These are phyloP conservation scores for Cynopterus sphinx DNA, from an alignment of 2,797 vertebrate genomes.

Conservation along the genomic window DNA sequence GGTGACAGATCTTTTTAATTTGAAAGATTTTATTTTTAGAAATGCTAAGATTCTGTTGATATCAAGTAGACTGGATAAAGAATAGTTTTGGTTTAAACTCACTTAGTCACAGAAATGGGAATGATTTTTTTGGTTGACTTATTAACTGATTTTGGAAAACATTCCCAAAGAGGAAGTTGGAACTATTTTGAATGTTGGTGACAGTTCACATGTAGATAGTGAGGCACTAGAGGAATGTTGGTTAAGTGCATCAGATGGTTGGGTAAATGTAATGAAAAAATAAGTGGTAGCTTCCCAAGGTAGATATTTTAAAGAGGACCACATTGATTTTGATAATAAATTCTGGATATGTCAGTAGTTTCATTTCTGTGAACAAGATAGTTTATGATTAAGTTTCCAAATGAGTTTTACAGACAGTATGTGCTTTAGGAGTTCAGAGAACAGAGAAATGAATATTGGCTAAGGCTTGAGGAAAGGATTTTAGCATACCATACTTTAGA, in stretches of 20 bases:
- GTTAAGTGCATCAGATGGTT: not conserved
- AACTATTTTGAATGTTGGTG: conserved; percentile 1
- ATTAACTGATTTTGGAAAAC: conserved; percentile 37
- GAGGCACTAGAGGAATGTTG: not conserved
- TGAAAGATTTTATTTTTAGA: conserved; percentile 46
- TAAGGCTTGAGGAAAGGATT: conserved; percentile 45
- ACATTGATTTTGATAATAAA: conserved; percentile 15
- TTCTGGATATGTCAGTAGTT: conserved; percentile 51
- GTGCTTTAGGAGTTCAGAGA: conserved; percentile 32
- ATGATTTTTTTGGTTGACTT: conserved; percentile 38
- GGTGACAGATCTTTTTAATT: conserved; percentile 26
- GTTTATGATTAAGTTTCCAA: conserved; percentile 49
- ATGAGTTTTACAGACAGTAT: conserved; percentile 45
- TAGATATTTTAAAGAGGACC: conserved; percentile 53
- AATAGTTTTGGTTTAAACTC: conserved; percentile 45
- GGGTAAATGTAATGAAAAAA: not conserved
- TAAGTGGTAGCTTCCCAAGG: not conserved
- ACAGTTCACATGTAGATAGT: not conserved
- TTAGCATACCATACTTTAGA: conserved; percentile 30
- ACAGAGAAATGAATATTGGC: conserved; percentile 44
- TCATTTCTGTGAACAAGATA: conserved; percentile 13
- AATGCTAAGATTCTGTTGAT: not conserved
- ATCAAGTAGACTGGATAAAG: conserved; percentile 40
- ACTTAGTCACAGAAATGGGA: conserved; percentile 11
- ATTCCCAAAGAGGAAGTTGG: not conserved